Conservation (phyloP, 2,113 vertebrate genomes). For the Athene cunicularia region DNA sequence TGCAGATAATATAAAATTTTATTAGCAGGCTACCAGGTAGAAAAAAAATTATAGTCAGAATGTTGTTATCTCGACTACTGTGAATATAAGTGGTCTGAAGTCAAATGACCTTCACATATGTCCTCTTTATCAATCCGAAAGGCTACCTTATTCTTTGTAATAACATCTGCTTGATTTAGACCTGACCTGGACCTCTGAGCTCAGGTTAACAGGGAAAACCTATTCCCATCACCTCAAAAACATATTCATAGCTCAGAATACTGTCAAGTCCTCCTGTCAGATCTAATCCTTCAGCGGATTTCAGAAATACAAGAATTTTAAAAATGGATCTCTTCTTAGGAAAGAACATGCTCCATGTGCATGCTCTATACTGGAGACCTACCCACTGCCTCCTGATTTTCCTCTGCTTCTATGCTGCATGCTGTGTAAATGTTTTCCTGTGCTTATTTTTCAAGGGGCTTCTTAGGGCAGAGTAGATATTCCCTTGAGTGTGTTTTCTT, state of each 20-base stretch:
- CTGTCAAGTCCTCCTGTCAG: background rate
- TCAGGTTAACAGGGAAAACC: background rate
- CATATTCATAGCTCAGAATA: background rate
- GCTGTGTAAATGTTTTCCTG: slow-evolving; percentile 50
- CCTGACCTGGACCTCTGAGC: background rate
- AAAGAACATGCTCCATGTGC: background rate
- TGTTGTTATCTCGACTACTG: background rate
- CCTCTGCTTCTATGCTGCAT: background rate
- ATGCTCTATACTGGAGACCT: background rate
- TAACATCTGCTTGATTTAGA: background rate
- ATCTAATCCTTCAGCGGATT: background rate
- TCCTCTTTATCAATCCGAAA: background rate
- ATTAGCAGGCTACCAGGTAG: background rate
- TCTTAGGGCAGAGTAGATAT: slow-evolving; percentile 39
- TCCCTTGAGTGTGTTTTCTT: slow-evolving; percentile 63
- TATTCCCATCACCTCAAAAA: background rate
- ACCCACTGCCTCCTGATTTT: background rate
- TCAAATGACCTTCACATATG: background rate
- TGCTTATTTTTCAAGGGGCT: slow-evolving; percentile 59
- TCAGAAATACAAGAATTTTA: background rate
- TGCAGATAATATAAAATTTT: background rate
- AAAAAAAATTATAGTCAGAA: background rate
- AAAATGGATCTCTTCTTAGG: background rate
- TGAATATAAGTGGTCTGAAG: background rate
- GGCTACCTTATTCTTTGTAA: background rate